phyloP scores from a whole-genome alignment of 2,797 vertebrate species.

The Serranus cabrilla region DNA sequence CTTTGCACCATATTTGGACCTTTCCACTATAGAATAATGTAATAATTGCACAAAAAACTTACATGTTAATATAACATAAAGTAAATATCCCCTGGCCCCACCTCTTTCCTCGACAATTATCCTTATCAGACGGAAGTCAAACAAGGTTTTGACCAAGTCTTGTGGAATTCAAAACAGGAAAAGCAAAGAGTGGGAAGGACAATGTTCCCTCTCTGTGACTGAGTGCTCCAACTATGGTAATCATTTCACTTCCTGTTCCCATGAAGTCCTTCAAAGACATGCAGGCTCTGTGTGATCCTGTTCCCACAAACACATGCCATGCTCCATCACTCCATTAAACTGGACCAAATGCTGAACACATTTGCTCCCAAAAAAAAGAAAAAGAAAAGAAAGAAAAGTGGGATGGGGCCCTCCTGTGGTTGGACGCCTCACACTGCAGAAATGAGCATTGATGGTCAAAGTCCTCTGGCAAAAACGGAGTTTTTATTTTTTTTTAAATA shows the following conservation, averaged over 20 bases:
- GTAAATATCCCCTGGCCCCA: background rate
- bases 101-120: constrained; percentile 26
- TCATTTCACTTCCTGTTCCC: constrained; percentile 71
- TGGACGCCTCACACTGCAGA: constrained; percentile 2
- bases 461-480: background rate
- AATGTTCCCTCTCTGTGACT: constrained; percentile 28
- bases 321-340: constrained; percentile 9
- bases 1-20: background rate
- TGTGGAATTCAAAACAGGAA: constrained; percentile 80
- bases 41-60: background rate
- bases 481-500: too few species aligned
- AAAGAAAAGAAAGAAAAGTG: background rate
- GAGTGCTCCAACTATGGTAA: constrained; percentile 61
- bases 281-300: constrained; percentile 25
- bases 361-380: background rate
- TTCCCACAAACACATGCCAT: constrained; percentile 51
- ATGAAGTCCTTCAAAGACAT: constrained; percentile 44
- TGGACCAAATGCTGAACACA: background rate
- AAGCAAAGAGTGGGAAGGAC: constrained; percentile 51
- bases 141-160: constrained; percentile 30
- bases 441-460: background rate
- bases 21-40: background rate
- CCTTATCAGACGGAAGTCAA: constrained; percentile 59
- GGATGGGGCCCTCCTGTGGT: constrained; percentile 62
- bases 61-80: background rate